Conservation (phyloP, 2,888 invertebrate genomes). For the Tetragonisca angustula region DNA sequence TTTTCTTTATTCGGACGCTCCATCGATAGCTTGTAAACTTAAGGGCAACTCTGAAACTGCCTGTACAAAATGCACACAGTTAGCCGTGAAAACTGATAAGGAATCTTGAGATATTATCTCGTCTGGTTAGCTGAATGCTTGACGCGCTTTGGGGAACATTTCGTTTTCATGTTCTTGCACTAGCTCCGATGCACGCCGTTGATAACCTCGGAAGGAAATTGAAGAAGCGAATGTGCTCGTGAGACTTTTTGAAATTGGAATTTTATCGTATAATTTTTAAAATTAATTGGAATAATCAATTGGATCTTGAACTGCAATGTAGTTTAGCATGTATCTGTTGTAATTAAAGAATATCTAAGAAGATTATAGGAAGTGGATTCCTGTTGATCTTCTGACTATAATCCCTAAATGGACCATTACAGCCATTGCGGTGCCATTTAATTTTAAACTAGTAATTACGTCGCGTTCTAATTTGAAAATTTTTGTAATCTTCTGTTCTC, state of each 20-base stretch:
- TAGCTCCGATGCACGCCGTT: background rate
- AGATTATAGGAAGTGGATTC: too few relatives aligned
- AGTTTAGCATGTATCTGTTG: too few relatives aligned
- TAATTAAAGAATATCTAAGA: too few relatives aligned
- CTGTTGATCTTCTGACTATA: too few relatives aligned
- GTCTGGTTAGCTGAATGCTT: background rate
- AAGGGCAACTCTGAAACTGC: background rate
- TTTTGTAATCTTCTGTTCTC: too few relatives aligned
- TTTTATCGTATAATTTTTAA: background rate
- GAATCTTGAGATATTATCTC: conserved; percentile 1
- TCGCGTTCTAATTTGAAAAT: too few relatives aligned
- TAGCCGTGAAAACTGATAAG: background rate
- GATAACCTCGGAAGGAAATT: background rate
- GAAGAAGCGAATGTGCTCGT: background rate
- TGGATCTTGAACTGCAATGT: background rate
- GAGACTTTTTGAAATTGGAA: background rate
- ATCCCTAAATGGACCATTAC: too few relatives aligned
- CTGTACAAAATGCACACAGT: background rate
- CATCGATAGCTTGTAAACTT: conserved; percentile 35
- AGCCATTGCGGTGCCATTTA: too few relatives aligned
- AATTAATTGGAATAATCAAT: background rate
- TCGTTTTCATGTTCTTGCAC: background rate
- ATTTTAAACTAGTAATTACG: too few relatives aligned
- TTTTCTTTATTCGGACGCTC: conserved; percentile 48
- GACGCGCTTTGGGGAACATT: background rate